These are phyloP conservation scores for Ovis canadensis DNA, from an alignment of 2,113 vertebrate species.

Conservation along the genomic window DNA sequence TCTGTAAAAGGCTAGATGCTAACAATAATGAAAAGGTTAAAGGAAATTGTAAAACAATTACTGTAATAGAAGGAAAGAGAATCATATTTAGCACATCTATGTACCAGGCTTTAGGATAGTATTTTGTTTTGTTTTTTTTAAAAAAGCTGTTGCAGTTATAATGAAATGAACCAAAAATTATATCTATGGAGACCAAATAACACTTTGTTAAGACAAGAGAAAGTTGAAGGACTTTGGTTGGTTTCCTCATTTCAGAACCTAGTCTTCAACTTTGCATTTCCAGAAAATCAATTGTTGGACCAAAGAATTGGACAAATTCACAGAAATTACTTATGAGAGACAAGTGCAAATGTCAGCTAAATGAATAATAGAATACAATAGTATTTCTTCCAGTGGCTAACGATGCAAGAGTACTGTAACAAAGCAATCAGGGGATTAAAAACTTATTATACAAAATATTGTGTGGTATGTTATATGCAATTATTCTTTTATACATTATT, in stretches of 20 bases:
- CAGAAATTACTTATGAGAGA: not conserved
- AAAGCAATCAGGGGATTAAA: not conserved
- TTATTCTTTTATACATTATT: not conserved
- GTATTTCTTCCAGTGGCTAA: not conserved
- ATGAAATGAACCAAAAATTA: conserved; percentile 31
- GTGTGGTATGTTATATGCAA: not conserved
- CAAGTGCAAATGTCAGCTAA: not conserved
- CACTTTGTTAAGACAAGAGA: not conserved
- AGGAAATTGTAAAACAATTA: conserved; percentile 51
- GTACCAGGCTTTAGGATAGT: not conserved
- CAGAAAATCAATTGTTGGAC: not conserved
- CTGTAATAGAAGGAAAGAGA: conserved; percentile 31
- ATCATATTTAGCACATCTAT: not conserved
- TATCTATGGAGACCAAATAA: not conserved
- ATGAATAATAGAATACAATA: not conserved
- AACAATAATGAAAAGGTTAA: conserved; percentile 55
- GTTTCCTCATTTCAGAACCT: not conserved
- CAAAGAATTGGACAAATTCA: not conserved
- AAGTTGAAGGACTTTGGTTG: not conserved
- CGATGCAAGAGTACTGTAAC: not conserved
- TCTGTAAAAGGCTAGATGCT: conserved; percentile 41
- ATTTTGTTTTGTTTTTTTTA: not conserved
- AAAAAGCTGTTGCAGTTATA: not conserved
- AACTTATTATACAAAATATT: not conserved
- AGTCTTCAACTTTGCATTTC: not conserved